Base-by-base conservation (phyloP, 1,140 invertebrate genomes). In the Heliconius hermathena region DNA sequence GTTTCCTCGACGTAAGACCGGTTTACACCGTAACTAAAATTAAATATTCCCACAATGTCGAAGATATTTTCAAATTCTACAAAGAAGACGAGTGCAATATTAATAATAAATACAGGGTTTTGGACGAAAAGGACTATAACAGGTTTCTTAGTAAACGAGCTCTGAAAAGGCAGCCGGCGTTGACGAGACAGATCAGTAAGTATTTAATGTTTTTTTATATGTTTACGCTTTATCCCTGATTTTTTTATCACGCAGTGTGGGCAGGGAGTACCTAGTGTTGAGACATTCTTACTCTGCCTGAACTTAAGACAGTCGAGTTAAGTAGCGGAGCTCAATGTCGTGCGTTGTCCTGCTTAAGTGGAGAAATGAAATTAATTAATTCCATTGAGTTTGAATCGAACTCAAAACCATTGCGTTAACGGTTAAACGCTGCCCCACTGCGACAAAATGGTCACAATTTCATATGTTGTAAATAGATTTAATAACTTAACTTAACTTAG, bases 171-270 rank as follows among this genome's bases (percentile, higher is more conserved):
- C 88, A 91, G 38, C 89, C 91, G 0, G 88, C 88, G 9, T 57
- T 91, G 1, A 93, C 91, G 2, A 89, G 91, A 29, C 85, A 86
- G 13, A 88, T 93, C 11, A 91, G 91, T 93, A 71, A 92, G 91
- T 92, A 71, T n/a, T 20, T 76, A 16, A 33, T 8, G 33, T 20
- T 9, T 57, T 9, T 57, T 57, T 57, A 20, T 22, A 57, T 11
- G 1, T 22, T 22, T 20, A 57, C 8, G 54, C 2, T 57, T 57
- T 22, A n/a, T 20, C 52, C 49, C 18, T 16, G 11, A 52, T 52
- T 16, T 52, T 16, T 46, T 46, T 13, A 46, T 13, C 41, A 9
- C 9, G 11, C 11, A 46, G 41, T 8, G 41, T 1, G 11, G 11
- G 49, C 49, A 20, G 49, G 0, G 52, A 54, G 2, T 18, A n/a